phyloP scores from a whole-genome alignment of 2,888 invertebrate species.

The Phengaris alcon region DNA sequence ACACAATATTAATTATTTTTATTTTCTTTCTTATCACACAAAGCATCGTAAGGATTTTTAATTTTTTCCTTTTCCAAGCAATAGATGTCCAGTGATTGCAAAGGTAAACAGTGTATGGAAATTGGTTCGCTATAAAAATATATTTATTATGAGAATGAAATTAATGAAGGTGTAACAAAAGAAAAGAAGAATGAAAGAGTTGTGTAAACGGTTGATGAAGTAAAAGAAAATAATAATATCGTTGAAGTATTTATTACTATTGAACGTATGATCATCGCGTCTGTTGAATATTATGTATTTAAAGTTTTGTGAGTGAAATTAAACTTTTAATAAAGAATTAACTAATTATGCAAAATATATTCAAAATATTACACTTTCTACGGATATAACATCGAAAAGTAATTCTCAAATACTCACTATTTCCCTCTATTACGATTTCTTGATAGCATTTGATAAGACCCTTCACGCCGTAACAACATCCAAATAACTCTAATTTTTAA shows the following conservation, averaged over 20 bases:
- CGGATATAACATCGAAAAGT: no score
- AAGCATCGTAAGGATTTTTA: conserved; percentile 19
- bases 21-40: conserved; percentile 15
- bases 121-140: background rate
- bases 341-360: no score
- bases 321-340: no score
- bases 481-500: background rate
- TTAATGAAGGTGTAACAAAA: background rate
- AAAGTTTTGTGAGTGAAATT: no score
- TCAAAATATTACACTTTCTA: no score
- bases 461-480: background rate
- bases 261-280: no score
- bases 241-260: no score
- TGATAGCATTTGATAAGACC: background rate
- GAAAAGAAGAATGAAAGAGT: background rate
- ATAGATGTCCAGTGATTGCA: conserved; percentile 45
- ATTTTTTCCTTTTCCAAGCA: conserved; percentile 40
- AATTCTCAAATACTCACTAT: no score
- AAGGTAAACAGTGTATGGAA: conserved; percentile 54
- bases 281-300: no score
- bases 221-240: background rate
- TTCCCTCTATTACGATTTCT: background rate
- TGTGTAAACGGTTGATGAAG: background rate
- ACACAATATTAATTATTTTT: conserved; percentile 22
- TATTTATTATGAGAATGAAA: background rate